Evolutionary conservation across 2,113 vertebrate genomes (phyloP).

Genomic region (Tychaedon coryphoeus): DNA sequence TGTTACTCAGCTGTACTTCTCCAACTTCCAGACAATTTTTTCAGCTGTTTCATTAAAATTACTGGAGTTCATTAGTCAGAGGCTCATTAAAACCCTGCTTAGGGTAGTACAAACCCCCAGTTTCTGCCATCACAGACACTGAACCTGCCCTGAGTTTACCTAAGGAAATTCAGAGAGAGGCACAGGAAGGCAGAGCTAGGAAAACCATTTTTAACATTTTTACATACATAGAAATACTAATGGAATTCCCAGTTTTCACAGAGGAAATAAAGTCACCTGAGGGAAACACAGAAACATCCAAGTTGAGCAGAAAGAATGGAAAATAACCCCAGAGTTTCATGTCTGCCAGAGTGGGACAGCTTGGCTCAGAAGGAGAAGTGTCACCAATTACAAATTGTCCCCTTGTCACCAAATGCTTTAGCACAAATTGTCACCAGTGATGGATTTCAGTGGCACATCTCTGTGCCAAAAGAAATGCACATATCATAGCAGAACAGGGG

Average conservation of each 20-base stretch:
- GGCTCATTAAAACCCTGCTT: neutral
- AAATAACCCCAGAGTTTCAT: neutral
- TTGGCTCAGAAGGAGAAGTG: neutral
- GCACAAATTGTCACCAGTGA: neutral
- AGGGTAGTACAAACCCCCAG: neutral
- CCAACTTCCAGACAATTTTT: neutral
- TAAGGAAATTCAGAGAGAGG: neutral
- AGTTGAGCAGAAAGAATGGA: conserved; percentile 5
- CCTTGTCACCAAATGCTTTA: neutral
- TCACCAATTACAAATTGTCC: neutral
- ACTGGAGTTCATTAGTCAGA: neutral
- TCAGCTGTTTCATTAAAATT: neutral
- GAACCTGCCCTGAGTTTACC: neutral
- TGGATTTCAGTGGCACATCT: neutral
- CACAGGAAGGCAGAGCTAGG: neutral
- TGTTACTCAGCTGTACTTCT: neutral
- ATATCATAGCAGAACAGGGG: neutral
- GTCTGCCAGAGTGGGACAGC: neutral
- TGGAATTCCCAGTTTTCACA: conserved; percentile 37
- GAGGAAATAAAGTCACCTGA: conserved; percentile 29
- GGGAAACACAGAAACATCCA: neutral
- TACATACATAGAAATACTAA: neutral
- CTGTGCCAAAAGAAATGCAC: neutral
- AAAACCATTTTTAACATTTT: neutral
- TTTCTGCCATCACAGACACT: neutral